phyloP scores from a whole-genome alignment of 1,140 invertebrate species.

The Aplysia californica region DNA sequence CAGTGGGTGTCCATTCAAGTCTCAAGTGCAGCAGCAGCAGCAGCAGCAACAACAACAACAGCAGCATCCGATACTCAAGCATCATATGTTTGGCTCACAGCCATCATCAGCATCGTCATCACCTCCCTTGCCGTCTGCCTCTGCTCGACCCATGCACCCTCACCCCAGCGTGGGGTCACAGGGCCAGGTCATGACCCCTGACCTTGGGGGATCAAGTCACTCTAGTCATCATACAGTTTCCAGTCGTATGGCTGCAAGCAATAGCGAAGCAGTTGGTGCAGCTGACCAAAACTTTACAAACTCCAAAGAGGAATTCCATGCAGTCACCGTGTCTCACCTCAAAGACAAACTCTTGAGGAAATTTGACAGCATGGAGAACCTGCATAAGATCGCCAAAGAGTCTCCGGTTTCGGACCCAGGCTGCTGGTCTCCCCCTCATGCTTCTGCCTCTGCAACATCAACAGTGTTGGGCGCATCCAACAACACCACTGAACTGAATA shows the following conservation, averaged over 20 bases:
- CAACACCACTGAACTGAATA: conserved; percentile 18
- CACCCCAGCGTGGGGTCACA: not conserved
- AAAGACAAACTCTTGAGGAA: conserved; percentile 61
- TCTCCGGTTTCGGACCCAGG: not conserved
- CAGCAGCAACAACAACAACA: conserved; percentile 3
- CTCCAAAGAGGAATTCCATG: conserved; percentile 48
- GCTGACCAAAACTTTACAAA: conserved; percentile 2
- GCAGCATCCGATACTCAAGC: too few species aligned
- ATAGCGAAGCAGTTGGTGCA: not conserved
- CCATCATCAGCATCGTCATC: not conserved
- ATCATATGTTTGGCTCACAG: too few species aligned
- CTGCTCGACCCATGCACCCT: conserved; percentile 1
- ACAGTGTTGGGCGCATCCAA: not conserved
- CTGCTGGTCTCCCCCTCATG: not conserved
- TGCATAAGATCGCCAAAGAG: conserved; percentile 40
- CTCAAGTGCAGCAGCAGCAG: not conserved
- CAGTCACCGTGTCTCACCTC: conserved; percentile 47
- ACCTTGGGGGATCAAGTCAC: not conserved
- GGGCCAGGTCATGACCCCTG: not conserved
- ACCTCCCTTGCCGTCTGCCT: not conserved
- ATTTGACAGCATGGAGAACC: conserved; percentile 55
- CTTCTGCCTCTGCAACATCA: not conserved
- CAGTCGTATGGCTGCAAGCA: not conserved
- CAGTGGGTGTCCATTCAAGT: not conserved
- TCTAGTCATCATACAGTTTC: not conserved